Conservation (phyloP, 2,113 vertebrate genomes). For the Gymnogyps californianus region DNA sequence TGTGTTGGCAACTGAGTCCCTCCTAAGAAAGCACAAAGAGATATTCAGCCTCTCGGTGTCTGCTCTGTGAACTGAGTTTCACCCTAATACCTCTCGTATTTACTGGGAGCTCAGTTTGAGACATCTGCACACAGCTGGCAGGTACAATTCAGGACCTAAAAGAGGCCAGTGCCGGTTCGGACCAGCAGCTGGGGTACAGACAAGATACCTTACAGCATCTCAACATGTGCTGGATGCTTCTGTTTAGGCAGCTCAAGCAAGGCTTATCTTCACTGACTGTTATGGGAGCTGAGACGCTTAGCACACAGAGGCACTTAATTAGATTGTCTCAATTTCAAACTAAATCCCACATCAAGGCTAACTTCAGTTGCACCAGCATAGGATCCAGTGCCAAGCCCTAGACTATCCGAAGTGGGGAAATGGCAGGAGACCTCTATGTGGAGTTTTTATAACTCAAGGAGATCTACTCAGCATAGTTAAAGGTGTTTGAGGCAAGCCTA, state of each 20-base stretch:
- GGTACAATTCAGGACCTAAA: not conserved
- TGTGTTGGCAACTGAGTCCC: not conserved
- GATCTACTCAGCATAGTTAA: not conserved
- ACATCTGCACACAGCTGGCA: not conserved
- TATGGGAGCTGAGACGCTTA: not conserved
- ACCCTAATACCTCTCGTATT: not conserved
- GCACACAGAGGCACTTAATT: not conserved
- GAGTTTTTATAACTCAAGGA: not conserved
- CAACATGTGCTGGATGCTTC: not conserved
- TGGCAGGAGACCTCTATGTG: not conserved
- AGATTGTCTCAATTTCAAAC: not conserved
- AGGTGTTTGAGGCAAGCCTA: not conserved
- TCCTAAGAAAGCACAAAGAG: not conserved
- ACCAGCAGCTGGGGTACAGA: not conserved
- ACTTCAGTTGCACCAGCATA: not conserved
- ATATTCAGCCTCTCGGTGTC: not conserved
- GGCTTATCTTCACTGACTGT: not conserved
- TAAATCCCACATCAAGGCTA: not conserved
- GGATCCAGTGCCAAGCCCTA: not conserved
- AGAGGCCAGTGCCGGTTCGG: not conserved
- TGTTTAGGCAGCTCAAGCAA: not conserved
- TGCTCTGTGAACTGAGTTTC: not conserved
- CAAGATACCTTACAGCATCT: not conserved
- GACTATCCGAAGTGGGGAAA: not conserved
- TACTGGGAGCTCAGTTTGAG: not conserved